Base-by-base conservation (phyloP, 1,140 invertebrate genomes). In the Drosophila lowei region DNA sequence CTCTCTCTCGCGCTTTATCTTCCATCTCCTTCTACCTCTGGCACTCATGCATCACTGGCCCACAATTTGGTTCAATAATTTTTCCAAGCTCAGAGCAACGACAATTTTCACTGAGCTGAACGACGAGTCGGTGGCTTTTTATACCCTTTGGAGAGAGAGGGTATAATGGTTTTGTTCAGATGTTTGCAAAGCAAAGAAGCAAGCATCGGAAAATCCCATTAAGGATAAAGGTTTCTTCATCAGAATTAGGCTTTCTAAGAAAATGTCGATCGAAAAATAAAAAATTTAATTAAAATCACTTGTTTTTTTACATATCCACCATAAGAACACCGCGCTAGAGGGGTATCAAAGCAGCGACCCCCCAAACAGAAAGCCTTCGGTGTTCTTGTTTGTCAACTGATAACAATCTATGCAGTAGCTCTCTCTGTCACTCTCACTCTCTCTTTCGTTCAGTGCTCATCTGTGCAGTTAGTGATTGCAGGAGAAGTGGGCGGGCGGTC, bases 341-440 rank as follows among this genome's bases (percentile, higher is more conserved):
- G 11, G 34, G 34, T 38, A 38, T 13, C 34, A 38, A 38, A 13
- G 4, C 34, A 38, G 13, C 34, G 34, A 38, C 34, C 3, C 34
- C 11, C 34, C 11, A 13, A 38, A 5, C 11, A 13, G 34, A 13
- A 4, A 13, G 11, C 1, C 11, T 38, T 38, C 3, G 34, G 34
- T 38, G 34, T 38, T 11, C 34, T 13, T 38, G 34, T 38, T 75
- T 42, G 34, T 48, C 48, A 66, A 59, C 77, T 85, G 80, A 85
- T 85, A 85, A 85, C 81, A 85, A 85, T 85, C 80, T 85, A 61
- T 68, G 57, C 43, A 46, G 56, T 28, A 13, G 21, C 48, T 6
- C 56, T 55, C 16, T 25, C 50, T 38, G 30, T 30, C 30, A 30
- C 30, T 30, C 8, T 30, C 30, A 30, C n/a, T 16, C 23, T 0